A percentile compares a stretch with the other conserved stretches of the same genome.
Conservation (phyloP, 2,888 invertebrate species). For the Lymantria monacha region DNA sequence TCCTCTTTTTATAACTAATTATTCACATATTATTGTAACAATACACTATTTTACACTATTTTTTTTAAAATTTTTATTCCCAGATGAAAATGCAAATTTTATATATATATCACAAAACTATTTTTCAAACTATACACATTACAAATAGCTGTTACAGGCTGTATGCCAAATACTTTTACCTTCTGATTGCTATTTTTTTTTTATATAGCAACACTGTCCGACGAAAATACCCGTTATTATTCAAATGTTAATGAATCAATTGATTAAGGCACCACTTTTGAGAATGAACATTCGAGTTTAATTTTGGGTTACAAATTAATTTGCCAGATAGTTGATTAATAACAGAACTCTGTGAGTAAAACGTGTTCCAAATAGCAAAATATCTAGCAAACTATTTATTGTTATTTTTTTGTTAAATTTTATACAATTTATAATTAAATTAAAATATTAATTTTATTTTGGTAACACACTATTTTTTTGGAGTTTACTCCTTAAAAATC, state of each 20-base stretch:
- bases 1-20: slow-evolving; percentile 22
- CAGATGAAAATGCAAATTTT: slow-evolving; percentile 32
- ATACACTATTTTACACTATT: slow-evolving; percentile 34
- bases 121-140: slow-evolving; percentile 31
- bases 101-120: slow-evolving; percentile 31
- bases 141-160: slow-evolving; percentile 26
- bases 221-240: neutral
- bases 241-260: neutral
- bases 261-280: neutral
- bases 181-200: neutral
- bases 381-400: too few species aligned
- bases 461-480: too few species aligned
- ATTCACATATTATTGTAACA: slow-evolving; percentile 28
- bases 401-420: too few species aligned
- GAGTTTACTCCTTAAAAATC: too few species aligned
- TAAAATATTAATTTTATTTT: too few species aligned
- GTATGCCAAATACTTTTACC: slow-evolving; percentile 14
- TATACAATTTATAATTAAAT: too few species aligned
- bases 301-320: too few species aligned
- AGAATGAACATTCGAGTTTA: neutral
- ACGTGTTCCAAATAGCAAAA: too few species aligned
- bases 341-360: too few species aligned
- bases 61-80: slow-evolving; percentile 18
- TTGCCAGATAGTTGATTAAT: too few species aligned
- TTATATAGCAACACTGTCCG: neutral